phyloP scores from a whole-genome alignment of 2,888 invertebrate species.

The Xanthia icteritia region DNA sequence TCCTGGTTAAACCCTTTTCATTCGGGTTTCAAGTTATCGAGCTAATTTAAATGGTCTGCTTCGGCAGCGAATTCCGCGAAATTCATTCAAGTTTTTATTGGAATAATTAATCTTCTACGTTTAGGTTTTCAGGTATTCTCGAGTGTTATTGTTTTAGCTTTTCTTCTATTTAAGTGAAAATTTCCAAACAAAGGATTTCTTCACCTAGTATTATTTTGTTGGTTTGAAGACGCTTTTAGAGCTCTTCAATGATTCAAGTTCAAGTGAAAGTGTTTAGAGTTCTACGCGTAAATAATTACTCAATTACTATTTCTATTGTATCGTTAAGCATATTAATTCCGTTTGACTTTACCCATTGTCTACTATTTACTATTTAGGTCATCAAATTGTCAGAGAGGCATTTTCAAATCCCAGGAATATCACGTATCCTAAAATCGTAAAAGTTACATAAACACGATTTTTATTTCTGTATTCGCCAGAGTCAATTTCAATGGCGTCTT shows the following conservation, averaged over 20 bases:
- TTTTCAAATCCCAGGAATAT: not conserved
- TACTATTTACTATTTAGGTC: not conserved
- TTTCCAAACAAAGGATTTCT: conserved; percentile 10
- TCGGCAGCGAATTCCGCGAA: conserved; percentile 81
- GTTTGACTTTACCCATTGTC: not conserved
- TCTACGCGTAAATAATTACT: not conserved
- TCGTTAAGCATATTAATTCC: not conserved
- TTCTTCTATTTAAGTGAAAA: conserved; percentile 20
- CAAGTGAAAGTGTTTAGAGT: not conserved
- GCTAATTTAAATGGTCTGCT: conserved; percentile 89
- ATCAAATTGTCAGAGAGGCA: not conserved
- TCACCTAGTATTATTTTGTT: not conserved
- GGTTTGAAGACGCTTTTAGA: not conserved
- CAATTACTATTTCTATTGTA: not conserved
- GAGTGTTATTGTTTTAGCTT: conserved; percentile 50
- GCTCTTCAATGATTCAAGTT: not conserved
- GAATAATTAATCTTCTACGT: conserved; percentile 71
- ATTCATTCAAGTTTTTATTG: conserved; percentile 79
- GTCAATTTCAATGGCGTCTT: not conserved
- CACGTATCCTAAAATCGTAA: not conserved
- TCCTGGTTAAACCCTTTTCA: conserved; percentile 88
- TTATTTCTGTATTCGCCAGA: not conserved
- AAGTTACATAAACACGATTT: not conserved
- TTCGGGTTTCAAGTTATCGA: conserved; percentile 88
- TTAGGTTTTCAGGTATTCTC: conserved; percentile 60